Percentiles rank a stretch among this genome's conserved stretches.
Evolutionary conservation across 2,797 vertebrate genomes (phyloP).

Genomic region (Acomys russatus): DNA sequence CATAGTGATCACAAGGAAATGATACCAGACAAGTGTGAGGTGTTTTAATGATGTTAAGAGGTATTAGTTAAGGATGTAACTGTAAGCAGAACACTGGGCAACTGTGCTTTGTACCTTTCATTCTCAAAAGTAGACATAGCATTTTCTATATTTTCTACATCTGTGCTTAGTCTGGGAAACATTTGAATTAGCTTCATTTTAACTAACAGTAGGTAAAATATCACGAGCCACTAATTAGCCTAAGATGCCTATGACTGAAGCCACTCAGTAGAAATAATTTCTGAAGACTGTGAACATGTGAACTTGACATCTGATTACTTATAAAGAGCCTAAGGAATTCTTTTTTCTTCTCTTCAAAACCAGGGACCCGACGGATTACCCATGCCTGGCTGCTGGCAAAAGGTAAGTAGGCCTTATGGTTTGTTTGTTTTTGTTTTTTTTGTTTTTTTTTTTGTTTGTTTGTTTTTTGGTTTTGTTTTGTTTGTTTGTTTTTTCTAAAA

Average conservation of each 20-base stretch:
- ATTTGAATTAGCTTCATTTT: slow-evolving; percentile 74
- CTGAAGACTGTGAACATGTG: slow-evolving; percentile 44
- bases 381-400: slow-evolving; percentile 99
- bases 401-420: slow-evolving; percentile 90
- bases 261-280: slow-evolving; percentile 43
- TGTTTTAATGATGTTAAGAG: slow-evolving; percentile 3
- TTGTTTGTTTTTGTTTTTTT: slow-evolving; percentile 1
- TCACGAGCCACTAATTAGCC: slow-evolving; percentile 59
- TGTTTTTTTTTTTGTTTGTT: background rate
- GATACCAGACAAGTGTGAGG: slow-evolving; percentile 29
- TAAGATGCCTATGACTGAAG: slow-evolving; percentile 47
- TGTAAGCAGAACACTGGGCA: background rate
- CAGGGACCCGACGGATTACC: slow-evolving; percentile 99
- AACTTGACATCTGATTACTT: slow-evolving; percentile 17
- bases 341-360: slow-evolving; percentile 82
- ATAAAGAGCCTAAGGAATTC: slow-evolving; percentile 65
- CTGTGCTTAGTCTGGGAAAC: slow-evolving; percentile 43
- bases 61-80: background rate
- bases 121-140: slow-evolving; percentile 32
- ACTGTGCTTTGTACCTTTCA: slow-evolving; percentile 23
- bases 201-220: slow-evolving; percentile 47
- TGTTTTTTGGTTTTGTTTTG: too few relatives aligned
- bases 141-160: slow-evolving; percentile 53
- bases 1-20: slow-evolving; percentile 56
- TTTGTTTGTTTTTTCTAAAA: background rate